Conservation (phyloP, 2,888 invertebrate genomes). For the Patella caerulea region DNA sequence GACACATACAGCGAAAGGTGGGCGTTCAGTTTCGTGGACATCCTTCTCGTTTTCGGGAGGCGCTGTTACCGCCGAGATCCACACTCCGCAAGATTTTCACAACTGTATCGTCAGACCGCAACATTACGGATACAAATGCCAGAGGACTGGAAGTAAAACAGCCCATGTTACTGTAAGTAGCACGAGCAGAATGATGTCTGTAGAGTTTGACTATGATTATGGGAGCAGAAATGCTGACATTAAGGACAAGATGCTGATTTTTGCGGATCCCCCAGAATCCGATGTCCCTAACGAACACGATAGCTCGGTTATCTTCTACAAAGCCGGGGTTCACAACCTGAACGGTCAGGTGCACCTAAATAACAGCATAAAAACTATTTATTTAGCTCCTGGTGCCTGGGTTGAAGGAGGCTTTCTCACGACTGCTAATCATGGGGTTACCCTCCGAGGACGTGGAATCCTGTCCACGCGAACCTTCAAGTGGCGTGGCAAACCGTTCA, state of each 20-base stretch:
- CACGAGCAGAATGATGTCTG: constrained; percentile 27
- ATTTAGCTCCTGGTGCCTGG: constrained; percentile 29
- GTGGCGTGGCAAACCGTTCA: constrained; percentile 14
- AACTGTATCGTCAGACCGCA: constrained; percentile 25
- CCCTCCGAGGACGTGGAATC: constrained; percentile 24
- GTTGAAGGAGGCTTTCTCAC: constrained; percentile 28
- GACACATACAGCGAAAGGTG: background rate
- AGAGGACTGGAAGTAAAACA: constrained; percentile 15
- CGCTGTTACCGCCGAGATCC: constrained; percentile 20
- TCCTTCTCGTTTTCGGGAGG: constrained; percentile 26
- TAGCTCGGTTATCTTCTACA: constrained; percentile 23
- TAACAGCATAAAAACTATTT: constrained; percentile 17
- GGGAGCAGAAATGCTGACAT: constrained; percentile 23
- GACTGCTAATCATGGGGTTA: constrained; percentile 18
- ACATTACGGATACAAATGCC: constrained; percentile 21
- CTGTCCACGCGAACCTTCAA: constrained; percentile 17
- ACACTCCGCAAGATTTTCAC: constrained; percentile 25
- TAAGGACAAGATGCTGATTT: constrained; percentile 27
- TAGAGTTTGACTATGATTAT: constrained; percentile 31
- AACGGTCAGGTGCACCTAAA: constrained; percentile 23
- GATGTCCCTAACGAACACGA: constrained; percentile 19
- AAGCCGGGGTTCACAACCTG: constrained; percentile 23
- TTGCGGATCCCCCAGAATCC: constrained; percentile 28
- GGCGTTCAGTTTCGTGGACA: constrained; percentile 28
- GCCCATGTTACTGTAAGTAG: constrained; percentile 23